Percentiles rank a stretch among this genome's conserved stretches.
These are phyloP conservation scores for Scaptodrosophila latifasciaeformis DNA, from an alignment of 2,888 invertebrate species.

Conservation along the genomic window DNA sequence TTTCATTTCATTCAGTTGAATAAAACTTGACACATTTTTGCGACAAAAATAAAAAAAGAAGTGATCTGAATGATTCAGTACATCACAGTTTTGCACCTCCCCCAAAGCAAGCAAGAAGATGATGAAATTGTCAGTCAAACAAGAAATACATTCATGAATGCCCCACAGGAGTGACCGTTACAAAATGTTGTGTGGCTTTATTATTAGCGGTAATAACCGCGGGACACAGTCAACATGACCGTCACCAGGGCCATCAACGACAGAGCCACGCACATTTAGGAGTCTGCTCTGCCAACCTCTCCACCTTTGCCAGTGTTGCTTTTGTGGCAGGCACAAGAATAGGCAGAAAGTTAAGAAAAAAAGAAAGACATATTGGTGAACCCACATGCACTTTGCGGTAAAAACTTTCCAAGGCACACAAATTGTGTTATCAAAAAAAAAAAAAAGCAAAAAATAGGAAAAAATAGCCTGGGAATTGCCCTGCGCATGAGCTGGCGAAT, in stretches of 20 bases:
- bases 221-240: conserved; percentile 35
- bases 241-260: conserved; percentile 33
- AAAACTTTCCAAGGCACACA: conserved; percentile 42
- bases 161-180: conserved; percentile 34
- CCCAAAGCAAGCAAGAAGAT: too few species aligned
- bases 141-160: conserved; percentile 16
- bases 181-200: conserved; percentile 39
- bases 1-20: too few species aligned
- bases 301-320: too few species aligned
- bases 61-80: too few species aligned
- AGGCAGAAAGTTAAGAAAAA: conserved; percentile 23
- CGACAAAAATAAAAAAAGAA: too few species aligned
- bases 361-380: conserved; percentile 51
- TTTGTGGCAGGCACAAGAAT: conserved; percentile 6
- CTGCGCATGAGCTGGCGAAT: too few species aligned
- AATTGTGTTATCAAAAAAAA: conserved; percentile 69
- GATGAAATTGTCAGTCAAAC: conserved; percentile 16
- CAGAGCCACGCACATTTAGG: too few species aligned
- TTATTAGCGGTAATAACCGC: conserved; percentile 58
- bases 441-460: too few species aligned
- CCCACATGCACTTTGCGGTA: conserved; percentile 66
- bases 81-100: too few species aligned
- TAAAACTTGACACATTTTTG: too few species aligned
- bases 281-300: conserved; percentile 5
- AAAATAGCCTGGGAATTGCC: conserved; percentile 65